Conservation (phyloP, 2,888 invertebrate species). For the Nineta flava region DNA sequence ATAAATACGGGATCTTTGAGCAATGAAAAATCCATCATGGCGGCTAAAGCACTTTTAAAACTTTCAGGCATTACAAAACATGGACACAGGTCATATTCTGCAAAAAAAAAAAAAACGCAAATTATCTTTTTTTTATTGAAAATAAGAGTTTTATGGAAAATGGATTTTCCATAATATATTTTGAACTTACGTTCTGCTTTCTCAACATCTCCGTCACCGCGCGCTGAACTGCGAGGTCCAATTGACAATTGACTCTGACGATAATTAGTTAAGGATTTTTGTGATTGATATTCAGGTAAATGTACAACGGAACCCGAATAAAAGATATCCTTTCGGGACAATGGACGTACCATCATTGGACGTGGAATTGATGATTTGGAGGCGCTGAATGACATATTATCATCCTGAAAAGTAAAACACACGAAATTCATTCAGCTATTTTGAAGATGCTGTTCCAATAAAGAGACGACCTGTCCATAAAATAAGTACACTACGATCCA, state of each 20-base stretch:
- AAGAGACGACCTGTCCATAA: not conserved
- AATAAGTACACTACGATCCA: too few species aligned
- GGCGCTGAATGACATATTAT: conserved; percentile 51
- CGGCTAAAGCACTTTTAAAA: conserved; percentile 65
- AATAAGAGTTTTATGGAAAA: not conserved
- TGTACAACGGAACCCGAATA: conserved; percentile 91
- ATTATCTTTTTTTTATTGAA: not conserved
- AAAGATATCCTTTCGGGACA: conserved; percentile 93
- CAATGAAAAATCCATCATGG: conserved; percentile 83
- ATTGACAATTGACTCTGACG: conserved; percentile 83
- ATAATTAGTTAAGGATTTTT: conserved; percentile 78
- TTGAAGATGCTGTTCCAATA: not conserved
- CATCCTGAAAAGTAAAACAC: conserved; percentile 34
- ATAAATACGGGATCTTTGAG: conserved; percentile 81
- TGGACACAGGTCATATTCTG: conserved; percentile 66
- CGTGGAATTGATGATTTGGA: conserved; percentile 49
- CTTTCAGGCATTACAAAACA: conserved; percentile 63
- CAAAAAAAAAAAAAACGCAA: conserved; percentile 15
- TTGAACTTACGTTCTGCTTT: conserved; percentile 48
- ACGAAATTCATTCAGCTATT: not conserved
- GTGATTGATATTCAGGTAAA: conserved; percentile 84
- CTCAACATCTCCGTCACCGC: conserved; percentile 41
- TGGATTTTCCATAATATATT: not conserved
- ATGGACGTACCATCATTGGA: conserved; percentile 64
- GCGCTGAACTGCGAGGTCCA: conserved; percentile 42